phyloP scores from a whole-genome alignment of 2,888 invertebrate species.

The Halocaridina rubra region DNA sequence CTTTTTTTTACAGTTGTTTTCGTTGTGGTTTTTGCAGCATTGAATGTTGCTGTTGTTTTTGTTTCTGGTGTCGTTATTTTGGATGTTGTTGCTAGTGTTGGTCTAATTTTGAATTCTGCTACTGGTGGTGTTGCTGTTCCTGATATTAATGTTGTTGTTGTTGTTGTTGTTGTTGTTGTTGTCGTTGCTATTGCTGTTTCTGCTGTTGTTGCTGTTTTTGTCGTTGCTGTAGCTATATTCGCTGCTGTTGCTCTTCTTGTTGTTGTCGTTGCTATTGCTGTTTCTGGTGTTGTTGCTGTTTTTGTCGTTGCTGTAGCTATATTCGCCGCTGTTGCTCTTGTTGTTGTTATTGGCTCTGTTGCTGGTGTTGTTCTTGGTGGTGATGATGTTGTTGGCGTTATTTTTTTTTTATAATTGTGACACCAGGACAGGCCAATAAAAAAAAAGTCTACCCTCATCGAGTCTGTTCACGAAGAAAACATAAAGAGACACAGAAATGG shows the following conservation, averaged over 20 bases:
- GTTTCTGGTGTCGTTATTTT: background rate
- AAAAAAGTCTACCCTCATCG: too few species aligned
- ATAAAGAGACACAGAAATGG: too few species aligned
- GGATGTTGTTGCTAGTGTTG: background rate
- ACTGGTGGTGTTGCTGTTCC: background rate
- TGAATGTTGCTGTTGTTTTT: background rate
- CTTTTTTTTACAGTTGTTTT: background rate
- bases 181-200: background rate
- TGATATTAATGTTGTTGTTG: background rate
- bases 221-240: background rate
- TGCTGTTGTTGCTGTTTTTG: background rate
- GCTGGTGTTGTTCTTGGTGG: background rate
- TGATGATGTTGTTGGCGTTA: background rate
- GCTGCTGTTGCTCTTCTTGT: background rate
- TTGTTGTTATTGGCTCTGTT: background rate
- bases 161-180: background rate
- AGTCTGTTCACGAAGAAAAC: too few species aligned
- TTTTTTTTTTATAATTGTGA: too few species aligned
- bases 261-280: background rate
- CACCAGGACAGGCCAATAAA: too few species aligned
- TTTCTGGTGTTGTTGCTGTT: background rate
- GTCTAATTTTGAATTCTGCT: background rate
- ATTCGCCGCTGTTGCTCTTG: background rate
- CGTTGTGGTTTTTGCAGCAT: background rate
- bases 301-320: background rate